Conservation (phyloP, 2,797 vertebrate species). For the Amazonetta brasiliensis region DNA sequence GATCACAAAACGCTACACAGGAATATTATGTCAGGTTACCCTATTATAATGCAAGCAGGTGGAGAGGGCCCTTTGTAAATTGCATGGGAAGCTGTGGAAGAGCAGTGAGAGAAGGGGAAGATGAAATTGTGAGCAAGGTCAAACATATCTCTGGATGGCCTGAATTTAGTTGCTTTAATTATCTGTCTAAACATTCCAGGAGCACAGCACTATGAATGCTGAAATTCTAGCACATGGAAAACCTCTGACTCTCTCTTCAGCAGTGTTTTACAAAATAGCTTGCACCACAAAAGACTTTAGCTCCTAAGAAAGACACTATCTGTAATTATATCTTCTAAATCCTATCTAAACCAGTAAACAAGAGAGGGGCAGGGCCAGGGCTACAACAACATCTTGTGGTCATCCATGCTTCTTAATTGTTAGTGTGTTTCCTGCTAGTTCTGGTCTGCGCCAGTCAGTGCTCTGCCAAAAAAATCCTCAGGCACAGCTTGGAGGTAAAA, state of each 20-base stretch:
- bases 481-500: not conserved
- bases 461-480: not conserved
- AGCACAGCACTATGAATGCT: not conserved
- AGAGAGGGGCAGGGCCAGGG: not conserved
- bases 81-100: not conserved
- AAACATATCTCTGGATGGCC: not conserved
- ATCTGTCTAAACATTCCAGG: not conserved
- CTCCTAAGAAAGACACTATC: not conserved
- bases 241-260: not conserved
- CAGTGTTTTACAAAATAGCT: not conserved
- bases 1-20: not conserved
- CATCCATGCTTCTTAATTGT: not conserved
- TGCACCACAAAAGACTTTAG: not conserved
- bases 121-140: conserved; percentile 11
- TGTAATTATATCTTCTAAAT: not conserved
- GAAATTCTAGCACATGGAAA: conserved; percentile 15
- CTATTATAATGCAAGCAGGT: not conserved
- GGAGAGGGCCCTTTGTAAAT: not conserved
- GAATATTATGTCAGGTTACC: not conserved
- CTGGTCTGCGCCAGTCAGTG: not conserved
- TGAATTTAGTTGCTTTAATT: conserved; percentile 51
- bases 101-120: not conserved
- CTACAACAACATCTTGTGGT: not conserved
- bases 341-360: not conserved
- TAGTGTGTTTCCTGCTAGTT: not conserved